Conservation (phyloP, 2,888 invertebrate genomes). For the Salticus scenicus region DNA sequence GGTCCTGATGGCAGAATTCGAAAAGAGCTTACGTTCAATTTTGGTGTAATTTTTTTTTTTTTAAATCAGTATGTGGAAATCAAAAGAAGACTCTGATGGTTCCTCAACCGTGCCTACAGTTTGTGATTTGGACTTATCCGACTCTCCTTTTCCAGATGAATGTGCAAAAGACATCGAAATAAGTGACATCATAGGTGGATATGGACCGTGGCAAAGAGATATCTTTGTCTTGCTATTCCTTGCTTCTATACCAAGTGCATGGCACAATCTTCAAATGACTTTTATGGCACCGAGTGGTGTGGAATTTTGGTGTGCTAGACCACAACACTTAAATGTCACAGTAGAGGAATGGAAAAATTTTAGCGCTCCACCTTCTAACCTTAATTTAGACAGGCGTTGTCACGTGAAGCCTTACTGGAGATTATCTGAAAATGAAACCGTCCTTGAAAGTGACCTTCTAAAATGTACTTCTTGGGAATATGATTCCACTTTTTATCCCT, state of each 20-base stretch:
- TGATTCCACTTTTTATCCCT: conserved; percentile 64
- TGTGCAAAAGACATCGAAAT: conserved; percentile 22
- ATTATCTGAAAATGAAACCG: conserved; percentile 23
- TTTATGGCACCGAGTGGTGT: conserved; percentile 83
- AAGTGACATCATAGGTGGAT: conserved; percentile 60
- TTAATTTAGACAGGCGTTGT: conserved; percentile 35
- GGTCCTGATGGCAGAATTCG: not conserved
- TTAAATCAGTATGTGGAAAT: not conserved
- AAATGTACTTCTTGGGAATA: conserved; percentile 66
- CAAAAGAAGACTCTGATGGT: not conserved
- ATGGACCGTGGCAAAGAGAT: conserved; percentile 58
- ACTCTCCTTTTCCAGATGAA: not conserved
- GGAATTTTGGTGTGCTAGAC: conserved; percentile 81
- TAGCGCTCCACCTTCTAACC: conserved; percentile 12
- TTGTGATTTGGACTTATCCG: not conserved
- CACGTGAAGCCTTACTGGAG: conserved; percentile 43
- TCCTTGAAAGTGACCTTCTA: conserved; percentile 30
- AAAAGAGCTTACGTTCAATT: not conserved
- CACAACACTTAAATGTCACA: conserved; percentile 74
- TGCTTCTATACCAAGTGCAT: conserved; percentile 83
- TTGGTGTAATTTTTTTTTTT: not conserved
- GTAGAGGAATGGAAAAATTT: conserved; percentile 40
- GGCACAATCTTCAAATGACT: conserved; percentile 86
- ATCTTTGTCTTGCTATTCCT: conserved; percentile 60
- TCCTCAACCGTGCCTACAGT: not conserved